Evolutionary conservation across 2,113 vertebrate genomes (phyloP).

Genomic region (Istiophorus platypterus): DNA sequence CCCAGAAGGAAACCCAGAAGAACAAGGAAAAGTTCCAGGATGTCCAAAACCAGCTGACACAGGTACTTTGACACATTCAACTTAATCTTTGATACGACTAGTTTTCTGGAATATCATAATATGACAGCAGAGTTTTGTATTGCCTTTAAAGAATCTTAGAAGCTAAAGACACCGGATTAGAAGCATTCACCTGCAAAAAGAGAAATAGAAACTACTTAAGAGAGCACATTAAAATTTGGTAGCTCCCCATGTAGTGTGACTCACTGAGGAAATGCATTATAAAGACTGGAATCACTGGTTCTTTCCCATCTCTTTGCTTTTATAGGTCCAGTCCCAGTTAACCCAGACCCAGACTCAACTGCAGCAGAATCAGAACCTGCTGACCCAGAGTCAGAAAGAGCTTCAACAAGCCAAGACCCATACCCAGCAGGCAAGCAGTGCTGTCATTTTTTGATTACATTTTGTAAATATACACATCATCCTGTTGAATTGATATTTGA

Average conservation of each 20-base stretch:
- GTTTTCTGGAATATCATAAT: no score
- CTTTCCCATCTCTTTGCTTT: not conserved
- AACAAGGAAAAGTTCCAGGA: slow-evolving; percentile 71
- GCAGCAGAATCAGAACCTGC: slow-evolving; percentile 74
- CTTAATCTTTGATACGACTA: slow-evolving; percentile 9
- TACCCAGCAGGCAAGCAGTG: slow-evolving; percentile 83
- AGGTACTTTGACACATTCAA: slow-evolving; percentile 42
- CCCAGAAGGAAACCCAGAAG: slow-evolving; percentile 76
- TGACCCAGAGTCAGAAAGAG: slow-evolving; percentile 76
- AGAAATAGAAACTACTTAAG: not conserved
- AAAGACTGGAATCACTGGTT: not conserved
- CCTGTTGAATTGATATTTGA: not conserved
- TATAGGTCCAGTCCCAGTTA: slow-evolving; percentile 72
- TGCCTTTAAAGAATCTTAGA: not conserved
- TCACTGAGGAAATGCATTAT: not conserved
- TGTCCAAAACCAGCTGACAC: slow-evolving; percentile 68
- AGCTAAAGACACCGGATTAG: no score
- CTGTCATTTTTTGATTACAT: not conserved
- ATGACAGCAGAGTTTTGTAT: not conserved
- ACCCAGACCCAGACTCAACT: slow-evolving; percentile 70
- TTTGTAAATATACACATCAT: not conserved
- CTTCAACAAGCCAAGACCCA: slow-evolving; percentile 73
- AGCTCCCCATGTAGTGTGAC: not conserved
- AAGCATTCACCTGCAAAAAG: not conserved
- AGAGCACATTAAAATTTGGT: no score